Evolutionary conservation across 2,888 invertebrate genomes (phyloP), one percentile per base, ranked within the genome.

Genomic region (Pycnomerus fuliginosus): DNA sequence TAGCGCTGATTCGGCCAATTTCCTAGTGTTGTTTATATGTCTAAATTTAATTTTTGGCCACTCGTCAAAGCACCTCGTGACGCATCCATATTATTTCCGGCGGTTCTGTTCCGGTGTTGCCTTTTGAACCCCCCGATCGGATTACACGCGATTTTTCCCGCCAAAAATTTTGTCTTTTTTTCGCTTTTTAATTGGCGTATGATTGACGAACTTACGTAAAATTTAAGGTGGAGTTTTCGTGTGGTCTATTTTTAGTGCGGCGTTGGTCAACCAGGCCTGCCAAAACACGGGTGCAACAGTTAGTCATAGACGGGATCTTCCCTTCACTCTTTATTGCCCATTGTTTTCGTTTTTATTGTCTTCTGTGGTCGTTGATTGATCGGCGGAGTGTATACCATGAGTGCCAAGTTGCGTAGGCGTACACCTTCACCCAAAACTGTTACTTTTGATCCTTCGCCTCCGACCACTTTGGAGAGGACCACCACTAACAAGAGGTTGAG

Each of bases 351-450:
- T n/a, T 29, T 13, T n/a, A 17, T 15, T 3, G n/a, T 14, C 16
- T 17, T 23, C 22, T n/a, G n/a, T n/a, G n/a, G n/a, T n/a, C n/a
- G n/a, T n/a, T n/a, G n/a, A n/a, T n/a, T n/a, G n/a, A n/a, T n/a
- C n/a, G n/a, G n/a, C n/a, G n/a, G n/a, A n/a, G n/a, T n/a, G 24
- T 10, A 2, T 13, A 52, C 49, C 71, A 79, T 79, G 79, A 76
- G 78, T 59, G 61, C 60, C 37, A 61, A 78, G 57, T 75, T 80
- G 75, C 80, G 80, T 76, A 77, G 76, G 75, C 80, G 81, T 70
- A 80, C 80, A 39, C 79, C 80, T 65, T 80, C 80, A 69, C 81
- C 80, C 50, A 81, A 82, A 69, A 76, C 80, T 24, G 81, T 82
- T 56, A 80, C 80, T 61, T 82, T 82, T 69, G 80, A 80, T 67